Evolutionary conservation across 2,888 invertebrate species (phyloP).

Genomic region (Nephrotoma appendiculata): DNA sequence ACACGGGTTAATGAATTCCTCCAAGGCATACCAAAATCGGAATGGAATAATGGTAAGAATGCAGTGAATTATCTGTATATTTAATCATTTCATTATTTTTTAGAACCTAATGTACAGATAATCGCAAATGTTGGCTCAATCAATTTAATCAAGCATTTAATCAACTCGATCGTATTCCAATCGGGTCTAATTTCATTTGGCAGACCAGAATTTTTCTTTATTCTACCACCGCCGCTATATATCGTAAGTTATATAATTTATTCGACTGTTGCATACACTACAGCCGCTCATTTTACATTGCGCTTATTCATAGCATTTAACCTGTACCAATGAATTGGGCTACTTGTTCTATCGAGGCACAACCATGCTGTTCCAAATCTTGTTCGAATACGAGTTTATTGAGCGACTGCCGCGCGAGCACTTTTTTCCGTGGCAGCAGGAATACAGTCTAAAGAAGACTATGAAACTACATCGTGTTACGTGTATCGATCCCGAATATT

Average conservation of each 20-base stretch:
- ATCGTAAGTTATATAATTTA: constrained; percentile 34
- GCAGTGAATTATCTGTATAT: constrained; percentile 4
- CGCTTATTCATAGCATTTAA: constrained; percentile 33
- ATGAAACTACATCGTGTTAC: constrained; percentile 22
- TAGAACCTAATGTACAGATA: constrained; percentile 43
- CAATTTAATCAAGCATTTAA: constrained; percentile 45
- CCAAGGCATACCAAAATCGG: constrained; percentile 33
- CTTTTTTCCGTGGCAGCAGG: constrained; percentile 47
- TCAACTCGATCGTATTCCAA: constrained; percentile 44
- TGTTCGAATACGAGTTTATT: constrained; percentile 49
- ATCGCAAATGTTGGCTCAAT: constrained; percentile 35
- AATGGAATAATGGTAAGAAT: constrained; percentile 34
- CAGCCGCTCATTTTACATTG: background rate
- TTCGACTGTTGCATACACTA: background rate
- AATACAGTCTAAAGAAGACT: constrained; percentile 18
- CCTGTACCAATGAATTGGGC: constrained; percentile 39
- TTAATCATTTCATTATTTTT: constrained; percentile 30
- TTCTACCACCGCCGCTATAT: constrained; percentile 44
- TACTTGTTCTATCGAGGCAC: constrained; percentile 38
- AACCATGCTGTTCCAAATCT: constrained; percentile 48
- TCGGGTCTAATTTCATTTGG: constrained; percentile 40
- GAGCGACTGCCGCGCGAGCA: constrained; percentile 45
- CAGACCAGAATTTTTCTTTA: constrained; percentile 45
- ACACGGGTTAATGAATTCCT: constrained; percentile 39
- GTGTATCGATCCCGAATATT: constrained; percentile 35